Evolutionary conservation across 2,797 vertebrate species (phyloP), one percentile per base, ranked within the genome.

Genomic region (Halcyon chelicuti): DNA sequence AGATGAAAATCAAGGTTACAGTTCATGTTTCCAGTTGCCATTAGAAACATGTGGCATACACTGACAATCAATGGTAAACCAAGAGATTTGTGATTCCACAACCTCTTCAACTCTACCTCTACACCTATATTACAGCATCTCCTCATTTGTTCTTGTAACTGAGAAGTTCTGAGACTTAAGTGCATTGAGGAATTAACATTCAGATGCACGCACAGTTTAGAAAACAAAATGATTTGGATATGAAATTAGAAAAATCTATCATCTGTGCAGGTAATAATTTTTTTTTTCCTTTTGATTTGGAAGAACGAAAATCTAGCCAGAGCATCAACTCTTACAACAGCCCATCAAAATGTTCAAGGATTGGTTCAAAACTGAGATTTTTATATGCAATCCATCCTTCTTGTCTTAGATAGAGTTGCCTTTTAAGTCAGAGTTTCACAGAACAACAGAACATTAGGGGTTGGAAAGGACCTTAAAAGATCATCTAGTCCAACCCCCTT

Each of bases 261-360:
- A 94, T 91, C 89, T 94, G 86, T 91, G 66, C 73, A 73, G 82
- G 73, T 94, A 94, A 90, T 91, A 93, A 94, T 42, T 19, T 66
- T n/a, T 72, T 91, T 79, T 55, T 57, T 57, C 60, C 12, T 47
- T 74, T 61, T 72, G 21, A 23, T 76, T 86, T 88, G 42, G 39
- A 90, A 72, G 28, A 21, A 55, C 15, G 10, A 86, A 90, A 86
- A 78, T 52, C 17, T 63, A 52, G 33, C 35, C 73, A 66, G 23
- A 77, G 10, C n/a, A 76, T 20, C 52, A 94, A 62, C 68, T 28
- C 22, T 74, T 17, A 23, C 28, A 58, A 55, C 46, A 90, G 33
- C 55, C 55, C 44, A 52, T 73, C 47, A 81, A 57, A 78, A 85
- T 14, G n/a, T 55, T 21, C 29, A 33, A 23, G 31, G 35, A 37